phyloP scores from a whole-genome alignment of 2,888 invertebrate genomes.

The Thereva nobilitata region DNA sequence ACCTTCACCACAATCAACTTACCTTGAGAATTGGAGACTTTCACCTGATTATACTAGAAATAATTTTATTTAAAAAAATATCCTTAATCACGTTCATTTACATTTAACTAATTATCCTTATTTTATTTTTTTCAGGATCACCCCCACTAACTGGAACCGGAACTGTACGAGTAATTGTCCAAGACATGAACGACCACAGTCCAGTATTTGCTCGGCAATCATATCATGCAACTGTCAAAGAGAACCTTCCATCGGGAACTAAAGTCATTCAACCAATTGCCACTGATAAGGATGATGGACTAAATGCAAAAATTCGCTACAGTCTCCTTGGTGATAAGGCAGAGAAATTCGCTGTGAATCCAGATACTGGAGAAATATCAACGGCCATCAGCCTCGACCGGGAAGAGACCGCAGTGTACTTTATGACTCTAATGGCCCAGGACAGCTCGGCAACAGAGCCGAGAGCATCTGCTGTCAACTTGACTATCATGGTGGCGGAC shows the following conservation, averaged over 20 bases:
- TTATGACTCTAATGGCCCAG: conserved; percentile 82
- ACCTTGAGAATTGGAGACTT: too few species aligned
- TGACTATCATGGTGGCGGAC: conserved; percentile 78
- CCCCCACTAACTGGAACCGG: conserved; percentile 93
- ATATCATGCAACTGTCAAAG: conserved; percentile 76
- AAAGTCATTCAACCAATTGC: conserved; percentile 78
- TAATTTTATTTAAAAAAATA: too few species aligned
- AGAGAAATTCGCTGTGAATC: conserved; percentile 78
- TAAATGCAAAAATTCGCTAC: conserved; percentile 86
- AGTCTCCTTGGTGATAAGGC: conserved; percentile 80
- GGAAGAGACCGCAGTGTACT: conserved; percentile 76
- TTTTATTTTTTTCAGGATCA: conserved; percentile 69
- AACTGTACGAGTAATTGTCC: conserved; percentile 83
- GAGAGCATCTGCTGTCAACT: conserved; percentile 78
- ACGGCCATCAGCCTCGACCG: conserved; percentile 76
- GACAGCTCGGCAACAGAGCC: conserved; percentile 88
- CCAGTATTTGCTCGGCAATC: conserved; percentile 84
- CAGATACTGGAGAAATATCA: conserved; percentile 76
- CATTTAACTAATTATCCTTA: conserved; percentile 8
- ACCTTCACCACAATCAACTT: too few species aligned
- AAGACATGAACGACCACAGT: conserved; percentile 92
- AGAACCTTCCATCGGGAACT: conserved; percentile 80
- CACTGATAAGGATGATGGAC: conserved; percentile 78
- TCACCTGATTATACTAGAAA: too few species aligned
- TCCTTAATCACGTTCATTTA: background rate